A percentile compares a stretch with the other conserved stretches of the same genome.
These are phyloP conservation scores for Limnephilus marmoratus DNA, from an alignment of 2,888 invertebrate genomes.

Conservation along the genomic window DNA sequence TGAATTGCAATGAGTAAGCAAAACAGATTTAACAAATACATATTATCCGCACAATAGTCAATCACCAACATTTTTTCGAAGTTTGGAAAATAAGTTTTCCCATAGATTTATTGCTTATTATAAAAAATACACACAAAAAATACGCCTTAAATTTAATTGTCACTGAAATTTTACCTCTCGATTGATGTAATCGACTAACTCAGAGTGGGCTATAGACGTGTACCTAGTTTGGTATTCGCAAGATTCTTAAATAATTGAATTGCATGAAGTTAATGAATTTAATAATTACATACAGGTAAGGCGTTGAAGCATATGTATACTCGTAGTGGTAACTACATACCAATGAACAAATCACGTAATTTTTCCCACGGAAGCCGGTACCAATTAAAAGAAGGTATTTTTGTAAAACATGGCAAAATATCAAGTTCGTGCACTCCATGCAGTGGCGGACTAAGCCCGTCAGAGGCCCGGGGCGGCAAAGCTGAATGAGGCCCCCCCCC, in stretches of 20 bases:
- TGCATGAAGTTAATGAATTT: too few species aligned
- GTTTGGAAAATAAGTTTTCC: background rate
- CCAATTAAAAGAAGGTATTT: too few species aligned
- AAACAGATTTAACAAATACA: background rate
- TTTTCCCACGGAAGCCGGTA: too few species aligned
- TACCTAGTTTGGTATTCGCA: background rate
- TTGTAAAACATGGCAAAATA: too few species aligned
- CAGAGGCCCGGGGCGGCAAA: too few species aligned
- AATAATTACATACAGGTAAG: too few species aligned
- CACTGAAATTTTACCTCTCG: background rate
- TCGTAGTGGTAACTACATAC: too few species aligned
- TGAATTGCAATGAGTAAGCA: too few species aligned
- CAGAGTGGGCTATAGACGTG: background rate
- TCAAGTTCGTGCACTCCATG: background rate
- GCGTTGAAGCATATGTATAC: too few species aligned
- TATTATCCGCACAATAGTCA: background rate
- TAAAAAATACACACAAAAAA: background rate
- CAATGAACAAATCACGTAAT: too few species aligned
- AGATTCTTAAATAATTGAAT: background rate
- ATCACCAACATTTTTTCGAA: background rate
- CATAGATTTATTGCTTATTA: background rate
- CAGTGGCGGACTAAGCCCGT: too few species aligned
- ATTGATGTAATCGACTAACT: background rate
- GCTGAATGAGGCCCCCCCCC: too few species aligned
- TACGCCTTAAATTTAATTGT: background rate